Evolutionary conservation across 2,888 invertebrate genomes (phyloP).

Genomic region (Smittia sp.): DNA sequence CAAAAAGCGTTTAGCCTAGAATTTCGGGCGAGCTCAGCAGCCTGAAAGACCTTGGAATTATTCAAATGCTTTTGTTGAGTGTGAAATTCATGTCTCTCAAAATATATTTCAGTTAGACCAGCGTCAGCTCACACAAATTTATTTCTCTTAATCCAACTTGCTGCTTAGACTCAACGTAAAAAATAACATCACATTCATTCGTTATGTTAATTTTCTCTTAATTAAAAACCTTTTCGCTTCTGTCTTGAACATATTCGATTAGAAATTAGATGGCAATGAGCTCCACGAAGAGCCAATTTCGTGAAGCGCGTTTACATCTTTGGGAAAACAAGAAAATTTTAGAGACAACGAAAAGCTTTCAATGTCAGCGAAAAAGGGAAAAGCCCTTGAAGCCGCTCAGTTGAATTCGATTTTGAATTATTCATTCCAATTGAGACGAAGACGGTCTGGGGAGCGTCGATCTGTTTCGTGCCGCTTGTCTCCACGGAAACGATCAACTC

Average conservation of each 20-base stretch:
- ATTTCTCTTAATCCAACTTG: neutral
- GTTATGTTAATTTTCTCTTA: slow-evolving; percentile 14
- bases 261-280: neutral
- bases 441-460: too few species aligned
- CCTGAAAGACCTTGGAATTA: neutral
- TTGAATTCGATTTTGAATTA: too few species aligned
- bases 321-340: neutral
- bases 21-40: too few species aligned
- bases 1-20: neutral
- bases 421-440: too few species aligned
- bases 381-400: too few species aligned
- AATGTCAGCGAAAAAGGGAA: too few species aligned
- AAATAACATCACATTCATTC: slow-evolving; percentile 40
- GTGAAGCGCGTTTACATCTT: neutral
- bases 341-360: too few species aligned
- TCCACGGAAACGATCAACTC: too few species aligned
- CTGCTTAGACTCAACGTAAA: neutral
- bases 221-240: neutral
- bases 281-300: slow-evolving; percentile 23
- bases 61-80: neutral
- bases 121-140: neutral
- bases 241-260: neutral
- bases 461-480: too few species aligned
- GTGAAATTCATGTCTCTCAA: neutral
- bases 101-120: neutral